Conservation (phyloP, 1,140 invertebrate genomes). For the Drosophila asahinai region DNA sequence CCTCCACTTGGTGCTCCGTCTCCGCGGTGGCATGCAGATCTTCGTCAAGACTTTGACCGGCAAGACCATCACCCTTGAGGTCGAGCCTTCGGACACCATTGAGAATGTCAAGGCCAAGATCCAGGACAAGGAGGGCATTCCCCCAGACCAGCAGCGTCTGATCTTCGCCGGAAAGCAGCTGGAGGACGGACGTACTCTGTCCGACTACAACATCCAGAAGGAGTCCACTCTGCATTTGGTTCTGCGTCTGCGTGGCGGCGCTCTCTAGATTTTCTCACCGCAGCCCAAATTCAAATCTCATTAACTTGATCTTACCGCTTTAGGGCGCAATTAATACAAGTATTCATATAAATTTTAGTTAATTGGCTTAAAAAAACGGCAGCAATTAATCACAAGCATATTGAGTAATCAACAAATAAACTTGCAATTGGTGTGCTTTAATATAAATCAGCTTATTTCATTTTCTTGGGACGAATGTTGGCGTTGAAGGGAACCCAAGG, state of each 20-base stretch:
- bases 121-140: no score
- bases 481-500: no score
- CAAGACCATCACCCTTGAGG: no score
- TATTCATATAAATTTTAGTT: constrained; percentile 28
- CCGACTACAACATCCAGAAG: constrained; percentile 86
- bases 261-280: constrained; percentile 53
- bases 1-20: no score
- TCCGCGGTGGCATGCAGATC: no score
- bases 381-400: constrained; percentile 2
- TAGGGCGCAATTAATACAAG: constrained; percentile 7
- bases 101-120: no score
- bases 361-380: constrained; percentile 5
- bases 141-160: no score
- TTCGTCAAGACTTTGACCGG: no score
- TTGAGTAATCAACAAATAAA: constrained; percentile 23
- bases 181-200: no score
- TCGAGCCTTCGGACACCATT: no score
- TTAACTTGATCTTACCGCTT: constrained; percentile 15
- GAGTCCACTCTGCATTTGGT: no score
- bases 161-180: no score
- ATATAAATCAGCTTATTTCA: not conserved
- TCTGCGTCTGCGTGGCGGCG: constrained; percentile 87
- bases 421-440: constrained; percentile 6
- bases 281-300: constrained; percentile 12
- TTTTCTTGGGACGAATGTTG: not conserved